A percentile compares a stretch with the other conserved stretches of the same genome.
Evolutionary conservation across 1,140 invertebrate species (phyloP).

Genomic region (Linepithema humile): DNA sequence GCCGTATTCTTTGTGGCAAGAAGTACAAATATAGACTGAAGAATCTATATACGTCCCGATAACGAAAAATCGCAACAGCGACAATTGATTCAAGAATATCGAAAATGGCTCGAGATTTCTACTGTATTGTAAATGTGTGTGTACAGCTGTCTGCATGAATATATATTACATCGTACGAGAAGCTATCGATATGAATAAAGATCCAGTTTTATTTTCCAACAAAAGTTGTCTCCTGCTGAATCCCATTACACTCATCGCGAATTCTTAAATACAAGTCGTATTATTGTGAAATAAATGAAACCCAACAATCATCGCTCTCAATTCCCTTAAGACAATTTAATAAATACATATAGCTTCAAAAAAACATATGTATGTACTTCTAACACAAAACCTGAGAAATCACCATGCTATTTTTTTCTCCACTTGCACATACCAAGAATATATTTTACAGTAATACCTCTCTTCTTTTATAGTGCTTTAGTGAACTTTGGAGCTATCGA

Average conservation of each 20-base stretch:
- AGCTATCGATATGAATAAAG: conserved; percentile 18
- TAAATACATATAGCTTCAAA: background rate
- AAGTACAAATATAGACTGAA: conserved; percentile 81
- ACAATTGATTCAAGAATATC: background rate
- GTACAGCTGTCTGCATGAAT: no score
- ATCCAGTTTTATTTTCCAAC: background rate
- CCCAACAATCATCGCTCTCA: background rate
- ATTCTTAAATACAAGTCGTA: background rate
- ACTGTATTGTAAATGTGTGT: background rate
- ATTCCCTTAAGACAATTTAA: background rate
- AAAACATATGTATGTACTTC: background rate
- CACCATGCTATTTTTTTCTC: no score
- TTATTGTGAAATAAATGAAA: background rate
- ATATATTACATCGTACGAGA: background rate
- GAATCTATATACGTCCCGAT: conserved; percentile 51
- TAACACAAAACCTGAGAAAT: no score
- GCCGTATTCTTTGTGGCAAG: conserved; percentile 83
- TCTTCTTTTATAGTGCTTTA: no score
- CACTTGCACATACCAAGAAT: no score
- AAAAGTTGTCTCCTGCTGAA: conserved; percentile 1
- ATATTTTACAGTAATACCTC: no score
- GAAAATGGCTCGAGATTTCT: background rate
- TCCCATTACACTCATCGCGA: background rate
- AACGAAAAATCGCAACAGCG: background rate
- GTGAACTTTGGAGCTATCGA: no score